A percentile compares a stretch with the other conserved stretches of the same genome.
phyloP scores from a whole-genome alignment of 2,797 vertebrate genomes.

The Gymnocypris eckloni region DNA sequence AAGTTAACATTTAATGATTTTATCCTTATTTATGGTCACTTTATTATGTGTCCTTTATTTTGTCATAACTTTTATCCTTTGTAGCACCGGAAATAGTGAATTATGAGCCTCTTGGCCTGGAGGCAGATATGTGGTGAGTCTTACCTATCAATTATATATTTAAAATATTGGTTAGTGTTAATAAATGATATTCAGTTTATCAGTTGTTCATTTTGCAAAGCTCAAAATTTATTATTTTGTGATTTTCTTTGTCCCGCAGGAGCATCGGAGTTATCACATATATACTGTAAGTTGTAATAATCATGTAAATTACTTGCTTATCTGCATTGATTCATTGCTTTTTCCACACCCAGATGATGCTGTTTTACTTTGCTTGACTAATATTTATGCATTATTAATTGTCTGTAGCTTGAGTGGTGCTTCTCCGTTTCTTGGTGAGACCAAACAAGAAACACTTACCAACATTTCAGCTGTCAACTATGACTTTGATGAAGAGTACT shows the following conservation, averaged over 20 bases:
- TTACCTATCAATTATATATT: not conserved
- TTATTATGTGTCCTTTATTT: slow-evolving; percentile 10
- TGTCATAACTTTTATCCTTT: slow-evolving; percentile 60
- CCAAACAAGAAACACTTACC: slow-evolving; percentile 96
- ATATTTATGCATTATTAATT: slow-evolving; percentile 14
- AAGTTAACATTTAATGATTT: not conserved
- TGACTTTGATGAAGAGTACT: slow-evolving; percentile 96
- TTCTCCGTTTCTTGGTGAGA: slow-evolving; percentile 95
- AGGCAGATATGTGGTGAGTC: slow-evolving; percentile 96
- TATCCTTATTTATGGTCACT: not conserved
- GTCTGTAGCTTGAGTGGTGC: slow-evolving; percentile 88
- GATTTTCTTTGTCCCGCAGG: slow-evolving; percentile 76
- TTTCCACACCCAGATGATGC: not conserved
- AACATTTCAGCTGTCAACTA: slow-evolving; percentile 98
- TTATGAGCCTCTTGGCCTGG: slow-evolving; percentile 96
- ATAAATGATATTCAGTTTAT: not conserved
- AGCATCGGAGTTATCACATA: slow-evolving; percentile 98
- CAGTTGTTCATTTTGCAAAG: not conserved
- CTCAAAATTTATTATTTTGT: not conserved
- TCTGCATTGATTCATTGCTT: not conserved
- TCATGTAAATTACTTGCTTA: slow-evolving; percentile 20
- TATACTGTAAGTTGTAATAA: slow-evolving; percentile 88
- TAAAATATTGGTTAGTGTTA: not conserved
- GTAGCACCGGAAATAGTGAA: slow-evolving; percentile 98
- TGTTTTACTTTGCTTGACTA: not conserved